Percentiles rank a stretch among this genome's conserved stretches.
phyloP scores from a whole-genome alignment of 2,113 vertebrate species.

The Poeciliopsis occidentalis region DNA sequence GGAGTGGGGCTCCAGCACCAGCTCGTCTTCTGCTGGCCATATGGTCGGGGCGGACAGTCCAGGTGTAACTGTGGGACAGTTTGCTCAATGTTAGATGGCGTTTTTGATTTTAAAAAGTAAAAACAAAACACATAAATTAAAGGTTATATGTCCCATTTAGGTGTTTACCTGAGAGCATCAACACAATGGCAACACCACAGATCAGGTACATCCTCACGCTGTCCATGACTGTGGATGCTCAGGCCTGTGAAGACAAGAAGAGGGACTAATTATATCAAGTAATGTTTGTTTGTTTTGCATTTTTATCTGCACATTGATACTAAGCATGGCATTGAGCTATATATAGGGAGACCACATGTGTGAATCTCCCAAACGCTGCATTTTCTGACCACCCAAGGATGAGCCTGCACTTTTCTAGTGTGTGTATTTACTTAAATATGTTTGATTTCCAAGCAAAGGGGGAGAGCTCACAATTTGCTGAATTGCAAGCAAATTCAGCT shows the following conservation, averaged over 20 bases:
- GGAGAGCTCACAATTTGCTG: neutral
- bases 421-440: no score
- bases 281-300: neutral
- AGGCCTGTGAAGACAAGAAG: conserved; percentile 65
- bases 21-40: conserved; percentile 79
- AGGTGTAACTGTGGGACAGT: conserved; percentile 53
- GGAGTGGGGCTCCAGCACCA: conserved; percentile 83
- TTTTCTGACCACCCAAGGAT: neutral
- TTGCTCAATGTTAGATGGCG: conserved; percentile 17
- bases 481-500: no score
- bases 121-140: neutral
- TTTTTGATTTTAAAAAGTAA: neutral
- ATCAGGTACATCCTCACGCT: conserved; percentile 71
- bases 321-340: neutral
- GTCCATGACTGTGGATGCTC: conserved; percentile 81
- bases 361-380: neutral
- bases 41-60: conserved; percentile 82
- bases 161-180: conserved; percentile 66
- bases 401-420: no score
- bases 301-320: neutral
- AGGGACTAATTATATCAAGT: conserved; percentile 14
- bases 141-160: neutral
- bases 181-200: conserved; percentile 79
- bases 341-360: neutral
- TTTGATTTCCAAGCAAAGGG: no score